Percentiles rank a stretch among this genome's conserved stretches.
Evolutionary conservation across 2,113 vertebrate genomes (phyloP).

Genomic region (Centropus unirufus): DNA sequence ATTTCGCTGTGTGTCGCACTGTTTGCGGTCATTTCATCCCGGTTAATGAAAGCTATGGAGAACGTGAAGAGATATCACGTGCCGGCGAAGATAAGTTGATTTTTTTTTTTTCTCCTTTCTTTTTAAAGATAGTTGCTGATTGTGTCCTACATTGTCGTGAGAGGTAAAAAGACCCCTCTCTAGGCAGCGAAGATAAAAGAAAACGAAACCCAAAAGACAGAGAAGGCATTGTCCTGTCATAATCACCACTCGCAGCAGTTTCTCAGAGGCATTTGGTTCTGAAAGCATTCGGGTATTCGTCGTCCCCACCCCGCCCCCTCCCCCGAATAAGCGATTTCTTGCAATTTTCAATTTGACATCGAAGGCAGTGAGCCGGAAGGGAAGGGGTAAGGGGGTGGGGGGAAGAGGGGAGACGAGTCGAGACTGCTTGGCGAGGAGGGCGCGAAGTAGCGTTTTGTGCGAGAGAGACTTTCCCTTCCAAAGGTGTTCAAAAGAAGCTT

Average conservation of each 20-base stretch:
- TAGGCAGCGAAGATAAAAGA: conserved; percentile 13
- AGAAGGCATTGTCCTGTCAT: conserved; percentile 60
- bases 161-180: conserved; percentile 44
- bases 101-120: not conserved
- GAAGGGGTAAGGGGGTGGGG: not conserved
- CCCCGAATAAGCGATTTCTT: conserved; percentile 55
- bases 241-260: conserved; percentile 61
- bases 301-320: too few species aligned
- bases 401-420: too few species aligned
- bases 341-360: conserved; percentile 37
- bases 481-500: not conserved
- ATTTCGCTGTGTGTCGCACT: conserved; percentile 69
- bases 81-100: conserved; percentile 31
- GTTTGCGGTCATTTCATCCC: conserved; percentile 67
- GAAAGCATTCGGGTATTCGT: conserved; percentile 60
- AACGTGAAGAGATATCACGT: conserved; percentile 57
- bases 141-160: conserved; percentile 63
- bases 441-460: too few species aligned
- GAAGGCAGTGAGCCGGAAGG: not conserved
- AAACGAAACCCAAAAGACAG: conserved; percentile 30
- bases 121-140: conserved; percentile 52
- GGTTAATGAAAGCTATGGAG: conserved; percentile 66
- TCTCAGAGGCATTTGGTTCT: conserved; percentile 60
- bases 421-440: not conserved
- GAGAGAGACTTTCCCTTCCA: not conserved